Evolutionary conservation across 2,888 invertebrate genomes (phyloP), one percentile per base, ranked within the genome.

Genomic region (Melitaea athalia): DNA sequence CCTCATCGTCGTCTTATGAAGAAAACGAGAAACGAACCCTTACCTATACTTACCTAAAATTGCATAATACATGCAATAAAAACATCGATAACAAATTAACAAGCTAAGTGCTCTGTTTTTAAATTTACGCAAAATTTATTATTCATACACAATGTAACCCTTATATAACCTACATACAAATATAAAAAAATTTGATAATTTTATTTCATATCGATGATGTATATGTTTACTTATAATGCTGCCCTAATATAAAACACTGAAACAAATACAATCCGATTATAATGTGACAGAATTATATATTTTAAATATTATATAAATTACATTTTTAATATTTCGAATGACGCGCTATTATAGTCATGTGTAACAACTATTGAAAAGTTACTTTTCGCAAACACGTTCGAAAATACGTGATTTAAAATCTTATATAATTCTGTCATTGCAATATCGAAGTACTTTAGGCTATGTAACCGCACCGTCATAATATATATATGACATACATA

Each of bases 141-240:
- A 55, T 31, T 53, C 24, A 12, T 52, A 55, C 31, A 33, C 3
- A 24, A 24, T 24, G 8, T 24, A 52, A 10, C 11, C 53, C 53
- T 53, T 53, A 31, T 12, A 10, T 24, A 55, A 55, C 31, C 14
- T 33, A 33, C 53, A 31, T 38, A 38, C 8, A 12, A 33, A 33
- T 33, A 14, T 31, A 31, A 31, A 10, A 31, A 14, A 12, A 31
- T 53, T 53, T 12, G 31, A 53, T 31, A 55, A 24, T 55, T 55
- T 55, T 55, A 33, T 55, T 55, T 55, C 14, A 15, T 33, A 15
- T 57, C 38, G 38, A 15, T 38, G 15, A 15, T 42, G 1, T 38
- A 42, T 57, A 10, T 42, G 38, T 55, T 55, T 55, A 55, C 17
- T n/a, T 57, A 57, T 15, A 33, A 57, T 17, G 38, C 33, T 57